A percentile compares a stretch with the other conserved stretches of the same genome.
These are phyloP conservation scores for Drosophila atripex DNA, from an alignment of 2,888 invertebrate species.

Conservation along the genomic window DNA sequence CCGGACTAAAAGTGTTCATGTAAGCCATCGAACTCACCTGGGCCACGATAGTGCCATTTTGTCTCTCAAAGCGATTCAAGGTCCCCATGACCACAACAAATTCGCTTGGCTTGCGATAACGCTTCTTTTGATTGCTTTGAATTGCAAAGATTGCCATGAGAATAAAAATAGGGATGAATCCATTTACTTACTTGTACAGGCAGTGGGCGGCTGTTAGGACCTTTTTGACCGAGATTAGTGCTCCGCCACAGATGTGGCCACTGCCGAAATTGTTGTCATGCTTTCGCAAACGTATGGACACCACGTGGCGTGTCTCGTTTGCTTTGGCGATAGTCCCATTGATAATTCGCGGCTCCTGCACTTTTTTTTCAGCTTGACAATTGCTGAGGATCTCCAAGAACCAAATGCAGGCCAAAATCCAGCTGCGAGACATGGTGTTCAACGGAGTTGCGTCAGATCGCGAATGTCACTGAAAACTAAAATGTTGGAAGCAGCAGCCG, in stretches of 20 bases:
- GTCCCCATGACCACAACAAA: constrained; percentile 82
- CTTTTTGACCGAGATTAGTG: constrained; percentile 76
- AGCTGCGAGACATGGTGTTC: constrained; percentile 7
- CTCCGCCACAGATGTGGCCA: constrained; percentile 82
- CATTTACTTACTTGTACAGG: constrained; percentile 76
- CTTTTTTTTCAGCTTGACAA: neutral
- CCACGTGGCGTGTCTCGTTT: constrained; percentile 72
- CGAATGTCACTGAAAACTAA: constrained; percentile 44
- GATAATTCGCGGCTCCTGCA: constrained; percentile 70
- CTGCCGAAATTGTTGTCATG: constrained; percentile 75
- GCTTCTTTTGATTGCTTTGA: constrained; percentile 63
- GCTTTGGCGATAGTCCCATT: constrained; percentile 72
- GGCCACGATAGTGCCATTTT: constrained; percentile 76
- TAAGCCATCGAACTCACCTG: constrained; percentile 74
- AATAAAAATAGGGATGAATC: neutral
- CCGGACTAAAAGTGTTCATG: constrained; percentile 74
- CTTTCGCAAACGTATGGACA: constrained; percentile 77
- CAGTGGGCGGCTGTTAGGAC: constrained; percentile 82
- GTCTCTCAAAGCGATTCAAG: constrained; percentile 74
- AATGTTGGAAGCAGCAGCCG: neutral
- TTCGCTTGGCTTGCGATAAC: constrained; percentile 77
- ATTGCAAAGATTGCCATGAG: neutral
- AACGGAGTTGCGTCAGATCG: constrained; percentile 43
- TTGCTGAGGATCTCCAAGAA: neutral
- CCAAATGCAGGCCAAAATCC: neutral